A percentile compares a stretch with the other conserved stretches of the same genome.
phyloP scores from a whole-genome alignment of 2,797 vertebrate species.

The Nothura maculosa region DNA sequence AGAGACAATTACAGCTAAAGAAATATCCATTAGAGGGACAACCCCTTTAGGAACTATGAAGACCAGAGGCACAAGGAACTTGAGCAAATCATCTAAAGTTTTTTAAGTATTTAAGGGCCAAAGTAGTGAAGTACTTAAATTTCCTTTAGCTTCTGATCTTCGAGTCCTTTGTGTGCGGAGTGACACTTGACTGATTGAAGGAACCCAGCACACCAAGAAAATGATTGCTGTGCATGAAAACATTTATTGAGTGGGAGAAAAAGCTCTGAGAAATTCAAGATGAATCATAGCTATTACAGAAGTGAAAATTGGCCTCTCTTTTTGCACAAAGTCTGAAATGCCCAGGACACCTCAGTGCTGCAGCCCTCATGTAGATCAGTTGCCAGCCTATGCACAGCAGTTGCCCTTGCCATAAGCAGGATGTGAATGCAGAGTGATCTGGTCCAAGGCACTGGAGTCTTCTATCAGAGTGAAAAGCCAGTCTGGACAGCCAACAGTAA shows the following conservation, averaged over 20 bases:
- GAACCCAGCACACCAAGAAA: not conserved
- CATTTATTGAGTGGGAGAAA: not conserved
- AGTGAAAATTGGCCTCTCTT: not conserved
- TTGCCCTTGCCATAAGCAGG: not conserved
- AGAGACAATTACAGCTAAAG: not conserved
- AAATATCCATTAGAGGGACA: not conserved
- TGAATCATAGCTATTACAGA: conserved; percentile 4
- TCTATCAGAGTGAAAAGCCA: not conserved
- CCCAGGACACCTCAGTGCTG: not conserved
- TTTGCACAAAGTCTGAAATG: not conserved
- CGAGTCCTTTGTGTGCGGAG: not conserved
- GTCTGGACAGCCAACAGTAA: accelerated
- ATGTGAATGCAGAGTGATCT: not conserved
- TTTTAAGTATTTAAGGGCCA: not conserved
- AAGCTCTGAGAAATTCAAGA: not conserved
- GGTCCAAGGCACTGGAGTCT: not conserved
- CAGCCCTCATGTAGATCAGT: not conserved
- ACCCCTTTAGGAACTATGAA: accelerated
- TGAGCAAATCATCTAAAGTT: not conserved
- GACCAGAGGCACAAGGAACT: not conserved
- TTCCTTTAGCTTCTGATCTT: not conserved
- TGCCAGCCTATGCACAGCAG: not conserved
- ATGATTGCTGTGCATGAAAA: not conserved
- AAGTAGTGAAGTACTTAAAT: not conserved
- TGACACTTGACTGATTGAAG: not conserved